Conservation (phyloP, 2,797 vertebrate genomes). For the Gambusia yucatana region DNA sequence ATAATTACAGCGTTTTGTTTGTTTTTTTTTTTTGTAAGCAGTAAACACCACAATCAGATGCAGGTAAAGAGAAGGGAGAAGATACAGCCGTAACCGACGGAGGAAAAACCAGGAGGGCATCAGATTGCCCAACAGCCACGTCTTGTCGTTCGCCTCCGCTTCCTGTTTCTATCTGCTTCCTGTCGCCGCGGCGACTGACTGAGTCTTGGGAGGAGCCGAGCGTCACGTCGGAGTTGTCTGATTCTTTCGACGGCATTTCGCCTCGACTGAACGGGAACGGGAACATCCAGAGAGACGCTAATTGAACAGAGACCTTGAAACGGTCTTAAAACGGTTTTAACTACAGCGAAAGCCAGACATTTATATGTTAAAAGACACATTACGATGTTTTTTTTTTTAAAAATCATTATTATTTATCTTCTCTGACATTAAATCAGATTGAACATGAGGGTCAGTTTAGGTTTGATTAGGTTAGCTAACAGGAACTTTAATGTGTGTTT, state of each 20-base stretch:
- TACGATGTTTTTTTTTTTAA: neutral
- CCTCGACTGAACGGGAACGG: slow-evolving; percentile 26
- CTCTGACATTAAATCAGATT: neutral
- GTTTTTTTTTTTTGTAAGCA: slow-evolving; percentile 32
- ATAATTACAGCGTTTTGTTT: slow-evolving; percentile 77
- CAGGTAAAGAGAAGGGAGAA: slow-evolving; percentile 46
- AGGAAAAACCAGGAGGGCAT: slow-evolving; percentile 33
- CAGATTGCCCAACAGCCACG: slow-evolving; percentile 61
- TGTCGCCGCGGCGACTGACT: slow-evolving; percentile 61
- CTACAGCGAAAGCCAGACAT: neutral
- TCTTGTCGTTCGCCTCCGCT: slow-evolving; percentile 65
- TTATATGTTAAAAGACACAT: slow-evolving; percentile 32
- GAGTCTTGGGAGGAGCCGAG: slow-evolving; percentile 35
- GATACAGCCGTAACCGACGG: slow-evolving; percentile 21
- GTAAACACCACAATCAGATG: slow-evolving; percentile 42
- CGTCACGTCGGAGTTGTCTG: slow-evolving; percentile 41
- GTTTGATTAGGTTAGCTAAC: no score
- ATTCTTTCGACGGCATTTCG: slow-evolving; percentile 44
- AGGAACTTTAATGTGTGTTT: no score
- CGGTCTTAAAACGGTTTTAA: neutral
- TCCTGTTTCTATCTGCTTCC: slow-evolving; percentile 70
- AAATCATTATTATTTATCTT: no score
- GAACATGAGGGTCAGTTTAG: neutral
- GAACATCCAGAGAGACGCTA: slow-evolving; percentile 12
- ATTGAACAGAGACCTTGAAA: slow-evolving; percentile 53